Conservation (phyloP, 2,797 vertebrate species). For the Triplophysa bombifrons region DNA sequence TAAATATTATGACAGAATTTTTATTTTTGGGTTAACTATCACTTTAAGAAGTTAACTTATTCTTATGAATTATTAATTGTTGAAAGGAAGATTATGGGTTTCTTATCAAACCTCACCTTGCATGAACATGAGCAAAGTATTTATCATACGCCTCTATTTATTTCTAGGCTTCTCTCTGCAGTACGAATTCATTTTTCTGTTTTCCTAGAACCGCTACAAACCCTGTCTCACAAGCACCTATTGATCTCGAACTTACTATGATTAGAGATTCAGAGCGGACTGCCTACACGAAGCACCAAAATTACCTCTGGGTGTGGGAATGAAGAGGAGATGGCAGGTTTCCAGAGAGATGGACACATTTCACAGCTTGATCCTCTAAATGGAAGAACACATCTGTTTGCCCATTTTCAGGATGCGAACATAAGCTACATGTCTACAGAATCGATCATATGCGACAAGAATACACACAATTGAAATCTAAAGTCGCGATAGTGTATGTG, state of each 20-base stretch:
- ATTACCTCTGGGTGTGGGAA: slow-evolving; percentile 20
- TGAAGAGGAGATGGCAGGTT: neutral
- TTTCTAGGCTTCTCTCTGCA: neutral
- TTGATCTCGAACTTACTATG: slow-evolving; percentile 28
- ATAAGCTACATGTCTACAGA: neutral
- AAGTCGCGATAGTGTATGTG: no score
- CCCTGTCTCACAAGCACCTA: slow-evolving; percentile 35
- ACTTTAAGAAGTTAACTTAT: no score
- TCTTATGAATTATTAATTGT: no score
- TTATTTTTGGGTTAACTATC: no score
- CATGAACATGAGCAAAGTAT: neutral
- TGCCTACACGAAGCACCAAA: slow-evolving; percentile 34
- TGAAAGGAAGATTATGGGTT: no score
- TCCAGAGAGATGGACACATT: slow-evolving; percentile 17
- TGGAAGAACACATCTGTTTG: neutral
- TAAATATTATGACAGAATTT: no score
- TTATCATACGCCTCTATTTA: neutral
- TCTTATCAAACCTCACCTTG: no score
- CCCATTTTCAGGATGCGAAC: neutral
- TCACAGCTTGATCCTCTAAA: slow-evolving; percentile 15
- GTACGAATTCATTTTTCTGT: neutral
- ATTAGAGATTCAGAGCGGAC: slow-evolving; percentile 18
- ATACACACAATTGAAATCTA: neutral
- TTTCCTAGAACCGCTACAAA: neutral
- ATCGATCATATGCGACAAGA: neutral